Conservation (phyloP, 2,888 invertebrate genomes). For the Copidosoma aretas region DNA sequence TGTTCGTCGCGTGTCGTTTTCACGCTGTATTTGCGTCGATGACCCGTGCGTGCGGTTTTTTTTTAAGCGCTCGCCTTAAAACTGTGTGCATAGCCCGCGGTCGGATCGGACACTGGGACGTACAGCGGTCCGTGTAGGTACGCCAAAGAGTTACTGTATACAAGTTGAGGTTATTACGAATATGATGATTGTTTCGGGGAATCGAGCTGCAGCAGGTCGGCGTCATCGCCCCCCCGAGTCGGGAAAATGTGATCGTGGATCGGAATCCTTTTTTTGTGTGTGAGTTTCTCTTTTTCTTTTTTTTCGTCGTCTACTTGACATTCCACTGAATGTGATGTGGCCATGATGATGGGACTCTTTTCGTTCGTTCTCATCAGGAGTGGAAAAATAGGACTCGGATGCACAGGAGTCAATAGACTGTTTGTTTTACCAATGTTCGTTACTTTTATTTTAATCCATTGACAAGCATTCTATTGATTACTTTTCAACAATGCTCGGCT, state of each 20-base stretch:
- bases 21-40: not conserved
- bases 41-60: no score
- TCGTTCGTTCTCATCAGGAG: no score
- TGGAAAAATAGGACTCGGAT: no score
- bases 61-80: not conserved
- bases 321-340: not conserved
- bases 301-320: not conserved
- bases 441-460: no score
- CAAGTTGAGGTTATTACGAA: constrained; percentile 24
- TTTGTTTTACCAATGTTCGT: no score
- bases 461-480: no score
- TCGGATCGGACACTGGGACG: no score
- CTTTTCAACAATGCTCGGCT: no score
- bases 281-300: no score
- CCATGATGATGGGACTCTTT: no score
- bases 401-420: no score
- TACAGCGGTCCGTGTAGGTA: not conserved
- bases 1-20: constrained; percentile 28
- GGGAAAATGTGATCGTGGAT: constrained; percentile 22
- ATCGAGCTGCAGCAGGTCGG: constrained; percentile 2
- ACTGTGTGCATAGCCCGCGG: not conserved
- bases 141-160: constrained; percentile 22
- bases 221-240: not conserved
- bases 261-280: constrained; percentile 11
- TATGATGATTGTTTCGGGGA: constrained; percentile 35